Conservation (phyloP, 2,888 invertebrate genomes). For the Hemithea aestivaria region DNA sequence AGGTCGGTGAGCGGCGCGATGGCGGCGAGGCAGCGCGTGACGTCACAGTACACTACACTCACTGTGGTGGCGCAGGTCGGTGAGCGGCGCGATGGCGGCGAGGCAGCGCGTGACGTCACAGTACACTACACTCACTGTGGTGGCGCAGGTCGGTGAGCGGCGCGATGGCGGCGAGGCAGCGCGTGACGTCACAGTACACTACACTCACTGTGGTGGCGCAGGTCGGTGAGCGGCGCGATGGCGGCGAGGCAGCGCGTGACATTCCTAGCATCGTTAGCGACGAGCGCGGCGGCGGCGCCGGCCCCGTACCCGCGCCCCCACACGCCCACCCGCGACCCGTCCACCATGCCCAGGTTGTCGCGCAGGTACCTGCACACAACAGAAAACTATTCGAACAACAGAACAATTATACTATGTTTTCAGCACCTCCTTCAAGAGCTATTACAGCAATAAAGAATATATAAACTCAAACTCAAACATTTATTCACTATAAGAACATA, state of each 20-base stretch:
- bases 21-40: conserved; percentile 88
- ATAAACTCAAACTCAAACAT: too few species aligned
- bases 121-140: not conserved
- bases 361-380: conserved; percentile 82
- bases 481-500: too few species aligned
- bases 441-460: too few species aligned
- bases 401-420: too few species aligned
- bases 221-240: conserved; percentile 92
- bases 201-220: conserved; percentile 86
- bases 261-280: conserved; percentile 86
- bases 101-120: conserved; percentile 81
- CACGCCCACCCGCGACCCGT: conserved; percentile 88
- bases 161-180: not conserved
- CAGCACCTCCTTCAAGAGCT: too few species aligned
- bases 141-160: not conserved
- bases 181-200: not conserved
- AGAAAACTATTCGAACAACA: too few species aligned
- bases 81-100: conserved; percentile 89
- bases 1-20: conserved; percentile 91
- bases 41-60: conserved; percentile 81
- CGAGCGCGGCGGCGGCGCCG: conserved; percentile 88
- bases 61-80: conserved; percentile 83
- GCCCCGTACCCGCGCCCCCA: conserved; percentile 94
- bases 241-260: conserved; percentile 91
- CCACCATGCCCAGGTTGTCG: conserved; percentile 89